phyloP scores from a whole-genome alignment of 2,888 invertebrate genomes.

The Synergus japonicus region DNA sequence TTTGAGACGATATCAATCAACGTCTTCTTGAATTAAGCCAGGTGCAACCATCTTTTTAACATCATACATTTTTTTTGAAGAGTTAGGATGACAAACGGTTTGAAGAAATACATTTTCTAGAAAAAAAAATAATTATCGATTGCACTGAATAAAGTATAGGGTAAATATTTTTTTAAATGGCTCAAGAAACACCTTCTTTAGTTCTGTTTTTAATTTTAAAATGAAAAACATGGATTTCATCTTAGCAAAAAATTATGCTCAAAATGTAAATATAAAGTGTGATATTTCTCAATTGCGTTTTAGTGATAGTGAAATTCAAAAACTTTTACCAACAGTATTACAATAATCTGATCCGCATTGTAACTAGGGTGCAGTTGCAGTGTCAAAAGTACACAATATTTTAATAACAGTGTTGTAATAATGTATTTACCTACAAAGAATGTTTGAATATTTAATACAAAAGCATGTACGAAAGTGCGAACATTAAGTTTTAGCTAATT shows the following conservation, averaged over 20 bases:
- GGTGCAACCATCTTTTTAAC: not conserved
- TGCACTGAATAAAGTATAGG: too few species aligned
- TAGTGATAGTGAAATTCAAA: not conserved
- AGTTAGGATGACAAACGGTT: not conserved
- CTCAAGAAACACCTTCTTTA: not conserved
- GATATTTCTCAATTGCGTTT: slow-evolving; percentile 11
- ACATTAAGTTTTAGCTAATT: not conserved
- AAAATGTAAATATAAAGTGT: slow-evolving; percentile 19
- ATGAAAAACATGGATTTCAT: not conserved
- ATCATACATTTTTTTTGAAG: not conserved
- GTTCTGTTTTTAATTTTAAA: not conserved
- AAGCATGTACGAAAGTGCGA: not conserved
- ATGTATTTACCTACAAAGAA: not conserved
- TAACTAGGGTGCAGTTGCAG: not conserved
- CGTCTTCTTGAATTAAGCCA: not conserved
- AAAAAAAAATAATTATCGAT: not conserved
- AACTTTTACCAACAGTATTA: slow-evolving; percentile 22
- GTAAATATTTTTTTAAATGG: not conserved
- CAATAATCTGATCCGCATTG: not conserved
- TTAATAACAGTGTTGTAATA: not conserved
- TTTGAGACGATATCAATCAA: not conserved
- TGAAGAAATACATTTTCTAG: not conserved
- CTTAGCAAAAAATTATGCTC: not conserved
- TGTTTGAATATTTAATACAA: not conserved
- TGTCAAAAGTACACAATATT: not conserved